Percentiles rank a stretch among this genome's conserved stretches.
Evolutionary conservation across 2,113 vertebrate species (phyloP).

Genomic region (Hystrix cristata): DNA sequence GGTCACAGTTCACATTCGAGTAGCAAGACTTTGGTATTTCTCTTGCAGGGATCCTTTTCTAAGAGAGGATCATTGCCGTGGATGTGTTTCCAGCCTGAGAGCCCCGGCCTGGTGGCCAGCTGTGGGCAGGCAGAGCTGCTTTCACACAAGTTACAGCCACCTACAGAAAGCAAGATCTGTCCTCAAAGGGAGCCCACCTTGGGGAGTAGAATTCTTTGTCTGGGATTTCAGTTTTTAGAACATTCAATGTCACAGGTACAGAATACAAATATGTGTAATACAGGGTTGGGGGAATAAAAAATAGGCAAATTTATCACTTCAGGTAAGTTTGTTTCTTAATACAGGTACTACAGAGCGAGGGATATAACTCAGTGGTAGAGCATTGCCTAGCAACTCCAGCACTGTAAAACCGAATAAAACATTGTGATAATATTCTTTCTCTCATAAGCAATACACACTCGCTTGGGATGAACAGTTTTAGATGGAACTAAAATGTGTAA

Average conservation of each 20-base stretch:
- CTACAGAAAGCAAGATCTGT: not conserved
- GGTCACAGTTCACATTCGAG: not conserved
- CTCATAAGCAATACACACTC: not conserved
- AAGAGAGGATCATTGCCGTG: not conserved
- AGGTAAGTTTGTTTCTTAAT: not conserved
- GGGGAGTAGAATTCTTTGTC: not conserved
- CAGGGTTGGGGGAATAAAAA: not conserved
- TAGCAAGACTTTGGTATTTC: not conserved
- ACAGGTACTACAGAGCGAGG: not conserved
- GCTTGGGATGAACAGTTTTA: not conserved
- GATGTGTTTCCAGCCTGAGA: not conserved
- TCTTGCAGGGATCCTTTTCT: not conserved
- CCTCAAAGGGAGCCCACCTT: not conserved
- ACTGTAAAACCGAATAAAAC: not conserved
- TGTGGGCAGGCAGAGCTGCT: not conserved
- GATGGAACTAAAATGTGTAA: not conserved
- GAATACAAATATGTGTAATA: not conserved
- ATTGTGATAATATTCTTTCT: not conserved
- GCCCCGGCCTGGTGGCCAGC: not conserved
- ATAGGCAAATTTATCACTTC: not conserved
- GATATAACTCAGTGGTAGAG: not conserved
- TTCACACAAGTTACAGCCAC: not conserved
- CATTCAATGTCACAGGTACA: not conserved
- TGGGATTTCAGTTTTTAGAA: slow-evolving; percentile 44
- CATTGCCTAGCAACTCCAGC: not conserved